Evolutionary conservation across 1,140 invertebrate genomes (phyloP).

Genomic region (Cotesia vestalis): DNA sequence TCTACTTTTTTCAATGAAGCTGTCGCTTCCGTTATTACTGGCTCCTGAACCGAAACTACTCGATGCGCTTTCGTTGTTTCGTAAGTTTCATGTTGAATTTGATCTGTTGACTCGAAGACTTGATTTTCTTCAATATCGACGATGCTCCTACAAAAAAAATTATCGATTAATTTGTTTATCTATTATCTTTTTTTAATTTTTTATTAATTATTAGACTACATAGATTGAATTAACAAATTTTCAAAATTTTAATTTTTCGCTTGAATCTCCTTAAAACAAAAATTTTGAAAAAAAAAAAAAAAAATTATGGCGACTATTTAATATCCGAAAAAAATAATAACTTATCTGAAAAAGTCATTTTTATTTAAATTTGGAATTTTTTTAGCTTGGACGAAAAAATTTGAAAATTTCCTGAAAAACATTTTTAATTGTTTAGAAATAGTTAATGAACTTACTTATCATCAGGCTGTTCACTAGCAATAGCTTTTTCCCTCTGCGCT

Average conservation of each 20-base stretch:
- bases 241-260: too few species aligned
- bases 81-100: slow-evolving; percentile 60
- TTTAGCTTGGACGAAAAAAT: too few species aligned
- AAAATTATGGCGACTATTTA: slow-evolving; percentile 15
- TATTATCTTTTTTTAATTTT: too few species aligned
- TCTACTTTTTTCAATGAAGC: slow-evolving; percentile 72
- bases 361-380: too few species aligned
- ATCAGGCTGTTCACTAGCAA: slow-evolving; percentile 60
- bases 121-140: slow-evolving; percentile 66
- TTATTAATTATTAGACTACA: too few species aligned
- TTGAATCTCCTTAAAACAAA: too few species aligned
- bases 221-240: too few species aligned
- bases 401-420: too few species aligned
- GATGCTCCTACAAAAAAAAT: slow-evolving; percentile 56
- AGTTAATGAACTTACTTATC: slow-evolving; percentile 54
- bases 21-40: slow-evolving; percentile 70
- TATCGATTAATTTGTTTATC: slow-evolving; percentile 15
- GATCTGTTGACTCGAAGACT: slow-evolving; percentile 62
- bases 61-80: slow-evolving; percentile 49
- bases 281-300: not conserved
- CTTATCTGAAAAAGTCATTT: too few species aligned
- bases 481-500: slow-evolving; percentile 55
- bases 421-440: too few species aligned
- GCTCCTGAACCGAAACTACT: slow-evolving; percentile 65
- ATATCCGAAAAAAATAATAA: not conserved